Percentiles rank a stretch among this genome's conserved stretches.
Conservation (phyloP, 2,797 vertebrate species). For the Rhinatrema bivittatum region DNA sequence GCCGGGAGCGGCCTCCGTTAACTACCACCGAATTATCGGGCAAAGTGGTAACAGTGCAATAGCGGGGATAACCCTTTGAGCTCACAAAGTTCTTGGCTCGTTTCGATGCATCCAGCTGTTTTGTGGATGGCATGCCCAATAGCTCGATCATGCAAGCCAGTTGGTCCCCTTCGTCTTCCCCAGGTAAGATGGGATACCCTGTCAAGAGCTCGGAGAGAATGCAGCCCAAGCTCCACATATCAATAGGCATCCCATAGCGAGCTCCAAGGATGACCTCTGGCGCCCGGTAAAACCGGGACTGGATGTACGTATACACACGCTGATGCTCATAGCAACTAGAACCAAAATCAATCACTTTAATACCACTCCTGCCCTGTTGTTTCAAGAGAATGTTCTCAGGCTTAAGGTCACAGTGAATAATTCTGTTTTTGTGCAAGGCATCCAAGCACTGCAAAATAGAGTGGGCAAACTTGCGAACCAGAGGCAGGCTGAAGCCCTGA, state of each 20-base stretch:
- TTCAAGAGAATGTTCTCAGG: conserved; percentile 97
- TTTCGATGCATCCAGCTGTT: conserved; percentile 89
- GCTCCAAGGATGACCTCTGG: conserved; percentile 96
- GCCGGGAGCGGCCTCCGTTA: conserved; percentile 84
- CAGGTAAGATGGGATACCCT: conserved; percentile 88
- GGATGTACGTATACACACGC: conserved; percentile 97
- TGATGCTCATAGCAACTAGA: conserved; percentile 98
- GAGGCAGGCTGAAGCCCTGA: conserved; percentile 95
- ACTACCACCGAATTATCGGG: conserved; percentile 81
- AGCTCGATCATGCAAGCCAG: conserved; percentile 95
- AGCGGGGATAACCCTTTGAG: conserved; percentile 94
- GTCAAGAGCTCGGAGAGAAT: conserved; percentile 94
- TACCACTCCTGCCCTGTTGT: conserved; percentile 95
- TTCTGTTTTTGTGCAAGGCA: conserved; percentile 91
- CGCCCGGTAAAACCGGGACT: conserved; percentile 94
- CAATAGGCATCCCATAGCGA: conserved; percentile 95
- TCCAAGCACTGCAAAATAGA: conserved; percentile 97
- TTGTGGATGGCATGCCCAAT: conserved; percentile 87
- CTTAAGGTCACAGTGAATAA: conserved; percentile 99
- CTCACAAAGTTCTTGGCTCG: conserved; percentile 97
- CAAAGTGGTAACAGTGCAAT: conserved; percentile 86
- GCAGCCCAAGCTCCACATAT: conserved; percentile 98
- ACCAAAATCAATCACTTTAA: conserved; percentile 98
- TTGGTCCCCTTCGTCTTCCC: conserved; percentile 97
- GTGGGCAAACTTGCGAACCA: conserved; percentile 97